These are phyloP conservation scores for Agrochola circellaris DNA, from an alignment of 2,888 invertebrate genomes.

Conservation along the genomic window DNA sequence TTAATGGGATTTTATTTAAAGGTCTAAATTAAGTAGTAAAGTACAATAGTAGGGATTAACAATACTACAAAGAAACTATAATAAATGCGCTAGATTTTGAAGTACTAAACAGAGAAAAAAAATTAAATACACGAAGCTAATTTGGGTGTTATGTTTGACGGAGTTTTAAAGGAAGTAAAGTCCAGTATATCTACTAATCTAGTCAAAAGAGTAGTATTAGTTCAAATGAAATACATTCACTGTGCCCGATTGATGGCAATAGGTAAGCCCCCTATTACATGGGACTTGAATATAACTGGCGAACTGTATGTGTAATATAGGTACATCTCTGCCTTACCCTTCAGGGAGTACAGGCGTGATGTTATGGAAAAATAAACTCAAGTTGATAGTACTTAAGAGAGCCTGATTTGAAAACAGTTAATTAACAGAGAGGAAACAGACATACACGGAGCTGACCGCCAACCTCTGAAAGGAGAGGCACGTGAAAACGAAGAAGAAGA, in stretches of 20 bases:
- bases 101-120: neutral
- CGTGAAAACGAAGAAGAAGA: neutral
- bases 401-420: neutral
- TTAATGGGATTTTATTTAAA: neutral
- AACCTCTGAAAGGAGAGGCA: neutral
- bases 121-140: neutral
- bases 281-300: too few species aligned
- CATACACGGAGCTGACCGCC: neutral
- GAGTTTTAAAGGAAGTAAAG: neutral
- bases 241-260: too few species aligned
- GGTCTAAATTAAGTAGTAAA: neutral
- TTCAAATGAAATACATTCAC: neutral
- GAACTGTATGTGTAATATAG: too few species aligned
- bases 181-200: neutral
- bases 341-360: too few species aligned
- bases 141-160: too few species aligned
- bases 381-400: neutral
- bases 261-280: too few species aligned
- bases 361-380: too few species aligned
- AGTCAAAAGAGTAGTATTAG: neutral
- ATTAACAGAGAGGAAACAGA: neutral
- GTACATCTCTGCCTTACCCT: too few species aligned
- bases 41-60: neutral
- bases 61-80: neutral
- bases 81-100: neutral